phyloP scores from a whole-genome alignment of 2,888 invertebrate species.

The Campoplex capitator region DNA sequence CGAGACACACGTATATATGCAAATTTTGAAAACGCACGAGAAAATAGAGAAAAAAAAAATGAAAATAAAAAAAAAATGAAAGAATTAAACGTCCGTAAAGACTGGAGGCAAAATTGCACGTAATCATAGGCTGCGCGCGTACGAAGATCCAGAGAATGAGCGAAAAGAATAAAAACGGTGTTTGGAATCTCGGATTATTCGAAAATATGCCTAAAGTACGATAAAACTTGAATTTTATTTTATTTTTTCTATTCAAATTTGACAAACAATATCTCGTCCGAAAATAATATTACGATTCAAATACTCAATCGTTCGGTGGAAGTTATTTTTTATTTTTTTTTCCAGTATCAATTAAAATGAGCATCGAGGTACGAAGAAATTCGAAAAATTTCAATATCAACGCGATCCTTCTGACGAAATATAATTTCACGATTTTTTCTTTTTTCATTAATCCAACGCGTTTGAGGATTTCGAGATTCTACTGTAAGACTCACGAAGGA shows the following conservation, averaged over 20 bases:
- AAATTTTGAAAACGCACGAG: slow-evolving; percentile 11
- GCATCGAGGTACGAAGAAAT: no score
- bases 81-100: not conserved
- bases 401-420: not conserved
- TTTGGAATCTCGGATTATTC: not conserved
- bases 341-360: no score
- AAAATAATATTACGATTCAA: not conserved
- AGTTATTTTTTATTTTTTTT: no score
- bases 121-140: slow-evolving; percentile 39
- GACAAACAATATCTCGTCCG: not conserved
- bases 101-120: slow-evolving; percentile 49
- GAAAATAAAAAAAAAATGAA: not conserved
- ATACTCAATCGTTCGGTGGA: no score
- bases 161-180: not conserved
- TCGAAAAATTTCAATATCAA: not conserved
- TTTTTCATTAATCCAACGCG: slow-evolving; percentile 2
- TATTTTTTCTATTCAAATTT: not conserved
- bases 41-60: not conserved
- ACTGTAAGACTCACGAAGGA: slow-evolving; percentile 20
- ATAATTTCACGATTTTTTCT: not conserved
- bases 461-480: not conserved
- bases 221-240: not conserved
- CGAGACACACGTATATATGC: not conserved
- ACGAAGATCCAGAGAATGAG: slow-evolving; percentile 2
- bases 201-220: slow-evolving; percentile 17